Conservation (phyloP, 2,113 vertebrate species). For the Hyla sarda region DNA sequence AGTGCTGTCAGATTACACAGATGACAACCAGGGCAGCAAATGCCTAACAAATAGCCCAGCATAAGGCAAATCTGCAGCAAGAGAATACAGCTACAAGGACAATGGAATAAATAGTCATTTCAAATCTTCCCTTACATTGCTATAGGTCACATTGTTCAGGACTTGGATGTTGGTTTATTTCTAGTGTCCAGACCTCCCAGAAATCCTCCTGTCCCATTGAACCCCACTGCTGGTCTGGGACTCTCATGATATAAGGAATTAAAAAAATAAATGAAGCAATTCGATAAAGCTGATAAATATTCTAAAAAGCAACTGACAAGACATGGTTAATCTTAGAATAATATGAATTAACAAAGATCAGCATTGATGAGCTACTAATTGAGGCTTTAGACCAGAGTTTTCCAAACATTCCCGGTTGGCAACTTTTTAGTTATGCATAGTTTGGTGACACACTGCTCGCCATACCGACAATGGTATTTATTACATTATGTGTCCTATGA, state of each 20-base stretch:
- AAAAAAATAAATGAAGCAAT: not conserved
- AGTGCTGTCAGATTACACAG: slow-evolving; percentile 78
- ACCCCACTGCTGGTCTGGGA: not conserved
- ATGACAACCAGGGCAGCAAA: slow-evolving; percentile 75
- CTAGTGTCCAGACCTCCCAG: not conserved
- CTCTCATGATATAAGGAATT: not conserved
- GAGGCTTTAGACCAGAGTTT: too few relatives aligned
- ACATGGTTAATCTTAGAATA: too few relatives aligned
- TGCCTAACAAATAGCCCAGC: slow-evolving; percentile 65
- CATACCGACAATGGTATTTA: too few relatives aligned
- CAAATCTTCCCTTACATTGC: slow-evolving; percentile 3
- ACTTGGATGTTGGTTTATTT: not conserved
- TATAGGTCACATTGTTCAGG: not conserved
- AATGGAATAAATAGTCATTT: not conserved
- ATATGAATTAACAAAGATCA: too few relatives aligned
- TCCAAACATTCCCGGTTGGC: too few relatives aligned
- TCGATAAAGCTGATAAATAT: not conserved
- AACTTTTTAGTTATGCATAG: too few relatives aligned
- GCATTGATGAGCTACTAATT: too few relatives aligned
- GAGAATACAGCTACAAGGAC: not conserved
- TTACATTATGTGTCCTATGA: too few relatives aligned
- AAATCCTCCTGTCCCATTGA: not conserved
- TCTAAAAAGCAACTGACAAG: too few relatives aligned
- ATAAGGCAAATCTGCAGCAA: slow-evolving; percentile 28
- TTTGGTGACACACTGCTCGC: too few relatives aligned